Conservation (phyloP, 2,888 invertebrate species). For the Lasius fuliginosus region DNA sequence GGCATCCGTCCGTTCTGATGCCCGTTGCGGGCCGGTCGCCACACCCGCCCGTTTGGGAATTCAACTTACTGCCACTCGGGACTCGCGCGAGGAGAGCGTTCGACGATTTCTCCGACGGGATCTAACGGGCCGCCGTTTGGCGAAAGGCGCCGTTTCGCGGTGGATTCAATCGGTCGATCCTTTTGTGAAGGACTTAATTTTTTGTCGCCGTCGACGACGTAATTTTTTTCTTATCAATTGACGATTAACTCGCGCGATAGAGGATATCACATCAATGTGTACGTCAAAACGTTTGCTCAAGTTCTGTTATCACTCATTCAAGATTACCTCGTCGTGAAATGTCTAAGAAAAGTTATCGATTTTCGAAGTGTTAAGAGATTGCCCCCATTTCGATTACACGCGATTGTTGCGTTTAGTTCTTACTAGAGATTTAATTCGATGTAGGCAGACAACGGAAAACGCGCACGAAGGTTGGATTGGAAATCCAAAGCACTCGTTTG, state of each 20-base stretch:
- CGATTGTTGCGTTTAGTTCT: slow-evolving; percentile 25
- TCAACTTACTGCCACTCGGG: slow-evolving; percentile 82
- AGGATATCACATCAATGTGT: background rate
- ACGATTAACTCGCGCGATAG: background rate
- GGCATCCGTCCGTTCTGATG: slow-evolving; percentile 83
- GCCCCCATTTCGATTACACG: slow-evolving; percentile 32
- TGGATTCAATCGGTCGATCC: slow-evolving; percentile 66
- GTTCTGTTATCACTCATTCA: slow-evolving; percentile 3
- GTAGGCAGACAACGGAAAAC: slow-evolving; percentile 31
- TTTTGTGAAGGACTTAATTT: background rate
- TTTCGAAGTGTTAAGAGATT: slow-evolving; percentile 26
- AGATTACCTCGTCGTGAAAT: slow-evolving; percentile 11
- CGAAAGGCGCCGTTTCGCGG: slow-evolving; percentile 73
- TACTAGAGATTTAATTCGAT: slow-evolving; percentile 23
- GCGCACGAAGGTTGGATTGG: slow-evolving; percentile 12
- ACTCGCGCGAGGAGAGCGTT: slow-evolving; percentile 69
- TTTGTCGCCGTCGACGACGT: background rate
- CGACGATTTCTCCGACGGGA: slow-evolving; percentile 73
- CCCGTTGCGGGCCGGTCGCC: slow-evolving; percentile 85
- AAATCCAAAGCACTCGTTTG: slow-evolving; percentile 40
- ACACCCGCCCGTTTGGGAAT: slow-evolving; percentile 87
- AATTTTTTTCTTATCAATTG: background rate
- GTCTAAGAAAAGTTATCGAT: slow-evolving; percentile 32
- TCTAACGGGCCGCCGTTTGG: slow-evolving; percentile 73
- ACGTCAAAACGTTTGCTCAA: background rate